Evolutionary conservation across 2,888 invertebrate species (phyloP).

Genomic region (Dasypolia templi): DNA sequence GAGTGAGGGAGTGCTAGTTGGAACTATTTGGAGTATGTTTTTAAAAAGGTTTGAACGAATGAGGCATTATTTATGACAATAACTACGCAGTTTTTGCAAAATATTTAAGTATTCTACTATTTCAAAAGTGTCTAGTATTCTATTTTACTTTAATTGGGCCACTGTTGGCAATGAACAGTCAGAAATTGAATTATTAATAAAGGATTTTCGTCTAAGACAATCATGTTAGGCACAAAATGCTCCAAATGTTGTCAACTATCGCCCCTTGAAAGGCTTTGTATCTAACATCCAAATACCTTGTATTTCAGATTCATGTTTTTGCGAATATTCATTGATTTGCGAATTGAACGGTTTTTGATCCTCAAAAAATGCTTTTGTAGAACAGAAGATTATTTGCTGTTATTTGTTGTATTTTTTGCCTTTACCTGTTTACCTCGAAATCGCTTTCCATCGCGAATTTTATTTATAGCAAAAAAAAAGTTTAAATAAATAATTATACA

Average conservation of each 20-base stretch:
- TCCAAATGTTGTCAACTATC: neutral
- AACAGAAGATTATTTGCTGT: neutral
- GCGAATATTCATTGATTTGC: constrained; percentile 15
- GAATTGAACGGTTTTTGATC: neutral
- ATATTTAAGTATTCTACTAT: neutral
- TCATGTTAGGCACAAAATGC: neutral
- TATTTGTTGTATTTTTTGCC: neutral
- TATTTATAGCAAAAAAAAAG: no score
- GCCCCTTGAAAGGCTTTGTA: neutral
- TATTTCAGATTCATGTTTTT: constrained; percentile 21
- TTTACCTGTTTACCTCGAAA: no score
- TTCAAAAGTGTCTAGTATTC: neutral
- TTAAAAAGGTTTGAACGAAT: neutral
- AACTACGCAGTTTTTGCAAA: neutral
- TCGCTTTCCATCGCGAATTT: neutral
- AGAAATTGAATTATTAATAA: neutral
- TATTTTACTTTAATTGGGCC: neutral
- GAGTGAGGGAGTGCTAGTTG: neutral
- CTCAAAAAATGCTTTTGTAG: neutral
- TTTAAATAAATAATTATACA: no score
- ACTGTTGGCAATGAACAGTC: neutral
- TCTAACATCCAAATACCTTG: neutral
- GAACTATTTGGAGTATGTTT: neutral
- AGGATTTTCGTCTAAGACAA: neutral
- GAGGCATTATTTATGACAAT: neutral